Percentiles rank a stretch among this genome's conserved stretches.
Conservation (phyloP, 2,113 vertebrate genomes). For the Chloropsis cyanopogon region DNA sequence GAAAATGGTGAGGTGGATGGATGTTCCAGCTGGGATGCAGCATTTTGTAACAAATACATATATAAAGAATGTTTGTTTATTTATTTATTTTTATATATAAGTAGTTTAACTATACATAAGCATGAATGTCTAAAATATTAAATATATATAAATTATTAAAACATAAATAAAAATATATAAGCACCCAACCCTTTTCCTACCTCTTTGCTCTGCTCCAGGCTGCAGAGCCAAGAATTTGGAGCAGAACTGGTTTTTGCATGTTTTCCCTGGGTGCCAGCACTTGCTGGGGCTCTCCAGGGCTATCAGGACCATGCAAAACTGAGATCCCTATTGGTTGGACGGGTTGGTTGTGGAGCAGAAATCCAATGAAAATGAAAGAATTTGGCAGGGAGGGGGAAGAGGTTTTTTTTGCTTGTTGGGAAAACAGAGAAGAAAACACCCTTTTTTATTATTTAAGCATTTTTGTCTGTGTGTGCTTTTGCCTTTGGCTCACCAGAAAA, state of each 20-base stretch:
- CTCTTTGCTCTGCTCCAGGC: not conserved
- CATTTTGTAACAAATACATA: not conserved
- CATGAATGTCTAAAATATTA: not conserved
- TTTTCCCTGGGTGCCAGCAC: not conserved
- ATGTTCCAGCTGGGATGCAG: not conserved
- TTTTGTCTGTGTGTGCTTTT: conserved; percentile 2
- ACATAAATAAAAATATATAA: not conserved
- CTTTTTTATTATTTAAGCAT: conserved; percentile 3
- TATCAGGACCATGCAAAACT: not conserved
- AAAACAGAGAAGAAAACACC: conserved; percentile 12
- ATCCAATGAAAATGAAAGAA: not conserved
- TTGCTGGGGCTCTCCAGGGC: not conserved
- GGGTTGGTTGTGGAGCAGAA: not conserved
- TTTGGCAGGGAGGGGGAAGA: not conserved
- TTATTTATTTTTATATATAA: not conserved
- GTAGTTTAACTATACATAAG: not conserved
- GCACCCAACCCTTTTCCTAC: not conserved
- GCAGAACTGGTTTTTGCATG: not conserved
- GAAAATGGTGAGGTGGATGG: not conserved
- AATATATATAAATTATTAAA: not conserved
- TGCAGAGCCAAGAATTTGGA: not conserved
- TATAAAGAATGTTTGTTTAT: not conserved
- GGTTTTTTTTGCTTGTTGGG: not conserved
- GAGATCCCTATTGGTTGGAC: fast-evolving
- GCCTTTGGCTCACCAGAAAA: conserved; percentile 8